phyloP scores from a whole-genome alignment of 2,888 invertebrate genomes.

The Cerastis rubricosa region DNA sequence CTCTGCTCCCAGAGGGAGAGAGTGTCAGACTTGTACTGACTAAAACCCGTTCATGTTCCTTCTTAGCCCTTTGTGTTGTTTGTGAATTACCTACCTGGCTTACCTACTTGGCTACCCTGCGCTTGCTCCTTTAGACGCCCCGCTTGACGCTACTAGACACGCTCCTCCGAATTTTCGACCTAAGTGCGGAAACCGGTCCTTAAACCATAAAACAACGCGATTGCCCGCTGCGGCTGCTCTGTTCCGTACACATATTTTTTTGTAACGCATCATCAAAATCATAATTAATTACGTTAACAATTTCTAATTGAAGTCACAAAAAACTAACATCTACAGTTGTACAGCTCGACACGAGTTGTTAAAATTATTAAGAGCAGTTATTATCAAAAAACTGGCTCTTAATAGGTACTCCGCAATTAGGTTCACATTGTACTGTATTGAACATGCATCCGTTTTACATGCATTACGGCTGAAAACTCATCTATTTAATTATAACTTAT shows the following conservation, averaged over 20 bases:
- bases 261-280: neutral
- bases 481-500: too few relatives aligned
- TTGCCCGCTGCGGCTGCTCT: neutral
- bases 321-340: constrained; percentile 21
- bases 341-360: neutral
- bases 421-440: too few relatives aligned
- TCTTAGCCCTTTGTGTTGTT: too few relatives aligned
- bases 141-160: neutral
- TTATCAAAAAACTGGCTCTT: constrained; percentile 25
- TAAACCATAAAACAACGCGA: neutral
- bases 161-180: neutral
- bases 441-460: too few relatives aligned
- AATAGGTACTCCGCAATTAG: neutral
- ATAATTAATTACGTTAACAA: constrained; percentile 9
- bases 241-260: neutral
- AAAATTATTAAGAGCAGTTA: constrained; percentile 23
- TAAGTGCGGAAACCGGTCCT: neutral
- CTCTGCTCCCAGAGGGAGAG: too few relatives aligned
- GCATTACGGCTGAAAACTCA: too few relatives aligned
- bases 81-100: too few relatives aligned
- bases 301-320: constrained; percentile 19
- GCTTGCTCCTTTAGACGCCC: too few relatives aligned
- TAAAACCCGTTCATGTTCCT: too few relatives aligned
- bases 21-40: too few relatives aligned
- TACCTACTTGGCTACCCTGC: too few relatives aligned